Percentiles rank a stretch among this genome's conserved stretches.
Conservation (phyloP, 92 coral and sea anemone species). For the Palythoa caribaeorum region DNA sequence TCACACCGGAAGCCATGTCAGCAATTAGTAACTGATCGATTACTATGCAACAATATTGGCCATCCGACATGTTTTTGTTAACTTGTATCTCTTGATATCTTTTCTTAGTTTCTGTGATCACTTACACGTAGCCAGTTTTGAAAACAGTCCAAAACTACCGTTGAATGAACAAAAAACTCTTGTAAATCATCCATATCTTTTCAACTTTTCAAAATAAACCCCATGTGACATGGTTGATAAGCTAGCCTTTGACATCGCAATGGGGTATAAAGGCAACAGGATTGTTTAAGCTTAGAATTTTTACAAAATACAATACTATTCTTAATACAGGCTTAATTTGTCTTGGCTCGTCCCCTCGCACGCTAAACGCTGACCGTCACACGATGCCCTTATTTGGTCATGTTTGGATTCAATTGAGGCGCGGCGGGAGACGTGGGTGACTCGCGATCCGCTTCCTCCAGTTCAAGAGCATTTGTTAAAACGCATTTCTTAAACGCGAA, state of each 20-base stretch:
- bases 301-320: too few species aligned
- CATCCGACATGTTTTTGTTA: neutral
- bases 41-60: too few species aligned
- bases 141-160: neutral
- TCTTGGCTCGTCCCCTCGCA: neutral
- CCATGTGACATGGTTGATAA: neutral
- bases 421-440: too few species aligned
- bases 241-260: neutral
- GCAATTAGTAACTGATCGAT: too few species aligned
- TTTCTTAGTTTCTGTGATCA: neutral
- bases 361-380: neutral
- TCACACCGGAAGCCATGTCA: too few species aligned
- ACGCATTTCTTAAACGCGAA: too few species aligned
- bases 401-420: neutral
- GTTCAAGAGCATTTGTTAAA: too few species aligned
- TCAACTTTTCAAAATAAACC: neutral
- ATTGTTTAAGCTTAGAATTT: neutral
- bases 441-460: too few species aligned
- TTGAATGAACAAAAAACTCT: neutral
- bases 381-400: constrained; percentile 10
- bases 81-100: neutral
- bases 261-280: neutral
- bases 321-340: neutral
- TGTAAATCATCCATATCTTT: neutral
- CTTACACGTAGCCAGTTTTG: neutral